phyloP scores from a whole-genome alignment of 2,797 vertebrate species.

The Acanthurus leucopareius region DNA sequence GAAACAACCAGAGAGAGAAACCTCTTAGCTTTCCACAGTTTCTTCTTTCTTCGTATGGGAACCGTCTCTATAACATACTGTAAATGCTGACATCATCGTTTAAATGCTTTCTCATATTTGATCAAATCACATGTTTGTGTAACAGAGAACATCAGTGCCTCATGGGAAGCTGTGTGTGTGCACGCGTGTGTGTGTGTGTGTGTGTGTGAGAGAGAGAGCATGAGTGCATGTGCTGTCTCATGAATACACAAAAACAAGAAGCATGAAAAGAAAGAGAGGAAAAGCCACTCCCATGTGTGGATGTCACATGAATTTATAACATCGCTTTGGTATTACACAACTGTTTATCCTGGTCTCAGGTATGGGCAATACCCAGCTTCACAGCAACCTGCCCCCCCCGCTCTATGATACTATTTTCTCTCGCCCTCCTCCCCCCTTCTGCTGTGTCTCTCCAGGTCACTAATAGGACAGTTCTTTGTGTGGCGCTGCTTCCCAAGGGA shows the following conservation, averaged over 20 bases:
- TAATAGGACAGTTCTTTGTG: conserved; percentile 41
- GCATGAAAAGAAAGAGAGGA: neutral
- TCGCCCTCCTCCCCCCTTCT: neutral
- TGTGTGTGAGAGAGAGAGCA: too few relatives aligned
- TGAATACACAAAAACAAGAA: conserved; percentile 16
- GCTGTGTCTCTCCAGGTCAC: conserved; percentile 48
- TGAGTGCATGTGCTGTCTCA: neutral
- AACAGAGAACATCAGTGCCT: conserved; percentile 58
- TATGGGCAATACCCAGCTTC: conserved; percentile 35
- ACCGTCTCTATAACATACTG: conserved; percentile 34
- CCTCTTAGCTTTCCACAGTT: conserved; percentile 41
- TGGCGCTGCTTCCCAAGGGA: conserved; percentile 38
- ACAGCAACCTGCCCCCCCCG: conserved; percentile 10
- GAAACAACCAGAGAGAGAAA: conserved; percentile 15
- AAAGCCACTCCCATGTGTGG: conserved; percentile 4
- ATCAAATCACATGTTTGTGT: conserved; percentile 61
- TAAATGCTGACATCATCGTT: conserved; percentile 51
- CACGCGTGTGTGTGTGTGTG: neutral
- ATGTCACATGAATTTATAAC: conserved; percentile 42
- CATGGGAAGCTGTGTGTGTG: conserved; percentile 14
- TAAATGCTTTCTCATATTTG: conserved; percentile 45
- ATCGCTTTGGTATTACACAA: conserved; percentile 37
- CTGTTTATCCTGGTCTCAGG: conserved; percentile 41
- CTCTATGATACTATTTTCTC: conserved; percentile 13
- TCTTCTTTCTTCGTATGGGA: conserved; percentile 24